Conservation (phyloP, 2,888 invertebrate species). For the Tribolium freemani region DNA sequence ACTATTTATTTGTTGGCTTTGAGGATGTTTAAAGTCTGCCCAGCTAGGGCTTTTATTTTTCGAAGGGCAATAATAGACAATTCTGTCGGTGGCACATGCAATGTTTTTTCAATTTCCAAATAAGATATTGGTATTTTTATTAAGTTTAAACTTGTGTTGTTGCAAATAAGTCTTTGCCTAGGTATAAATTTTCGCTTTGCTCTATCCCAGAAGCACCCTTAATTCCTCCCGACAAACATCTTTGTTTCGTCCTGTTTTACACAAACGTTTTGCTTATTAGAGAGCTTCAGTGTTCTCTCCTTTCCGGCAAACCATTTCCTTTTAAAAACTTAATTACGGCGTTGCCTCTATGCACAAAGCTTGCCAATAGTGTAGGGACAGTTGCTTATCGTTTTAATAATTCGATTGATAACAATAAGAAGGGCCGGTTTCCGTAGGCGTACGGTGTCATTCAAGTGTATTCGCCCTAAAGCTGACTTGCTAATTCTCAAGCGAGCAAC, state of each 20-base stretch:
- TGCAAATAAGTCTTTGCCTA: too few relatives aligned
- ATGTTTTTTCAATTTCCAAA: too few relatives aligned
- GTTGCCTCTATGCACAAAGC: neutral
- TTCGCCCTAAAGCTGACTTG: conserved; percentile 49
- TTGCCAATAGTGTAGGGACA: neutral
- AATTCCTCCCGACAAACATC: neutral
- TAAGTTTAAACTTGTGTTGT: too few relatives aligned
- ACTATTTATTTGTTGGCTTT: too few relatives aligned
- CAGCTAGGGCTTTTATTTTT: too few relatives aligned
- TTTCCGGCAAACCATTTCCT: neutral
- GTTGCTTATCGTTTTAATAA: conserved; percentile 10
- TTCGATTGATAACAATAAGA: conserved; percentile 46
- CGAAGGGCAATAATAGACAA: too few relatives aligned
- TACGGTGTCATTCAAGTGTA: conserved; percentile 43
- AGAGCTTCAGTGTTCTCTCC: too few relatives aligned
- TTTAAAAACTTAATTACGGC: neutral
- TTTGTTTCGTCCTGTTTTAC: neutral
- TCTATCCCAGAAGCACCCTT: neutral
- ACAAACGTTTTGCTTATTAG: too few relatives aligned
- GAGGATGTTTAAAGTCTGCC: too few relatives aligned
- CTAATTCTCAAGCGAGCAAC: conserved; percentile 55
- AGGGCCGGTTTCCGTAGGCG: conserved; percentile 16
- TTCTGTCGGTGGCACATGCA: too few relatives aligned
- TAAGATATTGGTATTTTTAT: too few relatives aligned
- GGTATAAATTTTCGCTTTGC: neutral